phyloP scores from a whole-genome alignment of 2,888 invertebrate genomes.

The Diaphora mendica region DNA sequence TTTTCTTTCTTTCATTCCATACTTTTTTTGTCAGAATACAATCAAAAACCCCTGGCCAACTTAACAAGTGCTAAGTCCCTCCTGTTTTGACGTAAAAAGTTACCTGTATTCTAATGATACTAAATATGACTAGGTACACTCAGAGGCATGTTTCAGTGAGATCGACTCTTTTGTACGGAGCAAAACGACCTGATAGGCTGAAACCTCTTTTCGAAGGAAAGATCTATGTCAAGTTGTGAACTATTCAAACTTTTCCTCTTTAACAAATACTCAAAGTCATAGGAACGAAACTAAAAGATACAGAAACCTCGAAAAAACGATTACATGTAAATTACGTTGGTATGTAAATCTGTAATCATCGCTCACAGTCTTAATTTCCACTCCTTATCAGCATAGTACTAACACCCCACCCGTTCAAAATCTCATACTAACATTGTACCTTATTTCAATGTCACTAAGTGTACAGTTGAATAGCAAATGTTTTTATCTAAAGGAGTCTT shows the following conservation, averaged over 20 bases:
- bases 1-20: too few species aligned
- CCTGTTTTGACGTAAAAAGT: too few species aligned
- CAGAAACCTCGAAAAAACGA: slow-evolving; percentile 31
- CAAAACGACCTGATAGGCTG: not conserved
- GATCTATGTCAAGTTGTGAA: too few species aligned
- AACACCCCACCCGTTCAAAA: slow-evolving; percentile 48
- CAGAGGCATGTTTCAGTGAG: too few species aligned
- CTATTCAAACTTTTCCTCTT: not conserved
- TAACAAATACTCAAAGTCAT: not conserved
- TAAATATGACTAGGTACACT: too few species aligned
- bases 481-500: slow-evolving; percentile 42
- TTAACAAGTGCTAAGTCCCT: too few species aligned
- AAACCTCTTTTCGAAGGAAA: too few species aligned
- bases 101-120: too few species aligned
- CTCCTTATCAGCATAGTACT: slow-evolving; percentile 66
- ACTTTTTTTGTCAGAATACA: too few species aligned
- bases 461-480: slow-evolving; percentile 21
- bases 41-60: too few species aligned
- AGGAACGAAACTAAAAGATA: slow-evolving; percentile 16
- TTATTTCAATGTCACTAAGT: slow-evolving; percentile 20
- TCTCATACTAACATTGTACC: slow-evolving; percentile 23
- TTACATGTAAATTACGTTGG: slow-evolving; percentile 47
- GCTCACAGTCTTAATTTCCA: slow-evolving; percentile 73
- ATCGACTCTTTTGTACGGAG: not conserved
- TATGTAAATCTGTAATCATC: slow-evolving; percentile 75